Conservation (phyloP, 1,140 invertebrate species). For the Apis laboriosa region DNA sequence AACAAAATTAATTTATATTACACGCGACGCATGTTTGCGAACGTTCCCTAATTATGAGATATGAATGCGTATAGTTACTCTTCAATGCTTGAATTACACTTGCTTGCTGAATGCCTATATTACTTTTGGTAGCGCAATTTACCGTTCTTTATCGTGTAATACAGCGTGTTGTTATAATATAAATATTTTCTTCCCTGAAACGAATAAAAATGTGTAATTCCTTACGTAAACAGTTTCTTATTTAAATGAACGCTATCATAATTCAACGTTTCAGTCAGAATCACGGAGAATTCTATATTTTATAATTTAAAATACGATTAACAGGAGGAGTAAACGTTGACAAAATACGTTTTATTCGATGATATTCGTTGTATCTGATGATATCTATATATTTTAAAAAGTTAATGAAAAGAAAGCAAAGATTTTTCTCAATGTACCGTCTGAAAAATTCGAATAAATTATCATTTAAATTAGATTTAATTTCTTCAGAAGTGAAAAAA, state of each 20-base stretch:
- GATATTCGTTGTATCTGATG: too few relatives aligned
- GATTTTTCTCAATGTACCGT: neutral
- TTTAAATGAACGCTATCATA: too few relatives aligned
- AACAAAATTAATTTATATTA: neutral
- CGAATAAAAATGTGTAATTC: too few relatives aligned
- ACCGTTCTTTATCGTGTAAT: neutral
- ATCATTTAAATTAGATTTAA: too few relatives aligned
- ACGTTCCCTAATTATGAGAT: conserved; percentile 6
- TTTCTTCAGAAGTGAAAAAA: too few relatives aligned
- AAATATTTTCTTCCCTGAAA: neutral
- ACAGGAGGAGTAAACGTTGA: too few relatives aligned
- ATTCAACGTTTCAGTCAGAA: too few relatives aligned
- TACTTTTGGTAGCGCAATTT: neutral
- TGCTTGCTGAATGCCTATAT: neutral
- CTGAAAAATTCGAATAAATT: too few relatives aligned
- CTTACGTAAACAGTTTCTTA: too few relatives aligned
- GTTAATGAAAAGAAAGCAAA: neutral
- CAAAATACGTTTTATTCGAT: too few relatives aligned
- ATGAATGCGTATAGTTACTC: conserved; percentile 11
- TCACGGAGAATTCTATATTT: too few relatives aligned
- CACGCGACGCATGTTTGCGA: neutral
- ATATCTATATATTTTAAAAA: neutral
- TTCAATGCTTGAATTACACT: neutral
- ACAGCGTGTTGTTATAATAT: neutral
- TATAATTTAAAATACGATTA: too few relatives aligned